Percentiles rank a stretch among this genome's conserved stretches.
phyloP scores from a whole-genome alignment of 2,888 invertebrate genomes.

The Monochamus alternatus region DNA sequence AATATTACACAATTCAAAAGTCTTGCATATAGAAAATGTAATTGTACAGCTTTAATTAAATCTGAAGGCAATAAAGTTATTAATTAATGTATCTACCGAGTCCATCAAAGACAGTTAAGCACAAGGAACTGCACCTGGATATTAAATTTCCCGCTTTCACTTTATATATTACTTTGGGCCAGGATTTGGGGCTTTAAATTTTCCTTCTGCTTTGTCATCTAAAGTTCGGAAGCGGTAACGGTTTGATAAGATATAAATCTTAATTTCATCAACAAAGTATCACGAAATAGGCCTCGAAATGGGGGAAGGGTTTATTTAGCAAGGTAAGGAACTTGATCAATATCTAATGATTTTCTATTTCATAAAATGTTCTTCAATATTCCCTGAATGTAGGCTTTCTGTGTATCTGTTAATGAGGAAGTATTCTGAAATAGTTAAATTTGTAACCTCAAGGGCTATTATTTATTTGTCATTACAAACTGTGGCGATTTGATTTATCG shows the following conservation, averaged over 20 bases:
- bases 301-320: neutral
- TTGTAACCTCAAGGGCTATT: too few relatives aligned
- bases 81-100: neutral
- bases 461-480: too few relatives aligned
- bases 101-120: neutral
- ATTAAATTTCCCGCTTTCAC: conserved; percentile 5
- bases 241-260: conserved; percentile 13
- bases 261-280: neutral
- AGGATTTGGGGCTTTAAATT: neutral
- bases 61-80: neutral
- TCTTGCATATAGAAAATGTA: too few relatives aligned
- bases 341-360: too few relatives aligned
- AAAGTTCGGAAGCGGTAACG: conserved; percentile 3
- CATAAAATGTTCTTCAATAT: too few relatives aligned
- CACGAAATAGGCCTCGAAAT: neutral
- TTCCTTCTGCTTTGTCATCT: conserved; percentile 1
- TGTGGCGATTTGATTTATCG: too few relatives aligned
- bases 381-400: too few relatives aligned
- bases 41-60: neutral
- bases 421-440: too few relatives aligned
- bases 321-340: neutral
- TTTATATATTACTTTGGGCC: neutral
- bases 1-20: too few relatives aligned
- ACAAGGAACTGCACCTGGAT: conserved; percentile 1
- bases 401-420: too few relatives aligned